Conservation (phyloP, 2,113 vertebrate genomes). For the Piprites chloris region DNA sequence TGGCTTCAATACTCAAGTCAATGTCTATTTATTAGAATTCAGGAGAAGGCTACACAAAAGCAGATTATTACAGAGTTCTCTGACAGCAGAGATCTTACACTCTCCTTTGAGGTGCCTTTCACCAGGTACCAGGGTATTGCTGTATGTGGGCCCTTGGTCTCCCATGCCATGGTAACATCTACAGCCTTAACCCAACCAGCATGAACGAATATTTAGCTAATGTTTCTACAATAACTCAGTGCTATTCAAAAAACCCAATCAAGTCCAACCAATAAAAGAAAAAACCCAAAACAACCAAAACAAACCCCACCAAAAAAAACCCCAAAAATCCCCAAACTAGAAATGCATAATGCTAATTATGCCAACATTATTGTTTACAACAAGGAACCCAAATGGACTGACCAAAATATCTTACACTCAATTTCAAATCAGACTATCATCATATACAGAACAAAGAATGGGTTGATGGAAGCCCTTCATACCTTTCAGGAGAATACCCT, state of each 20-base stretch:
- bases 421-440: conserved; percentile 37
- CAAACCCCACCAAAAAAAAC: neutral
- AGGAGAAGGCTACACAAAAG: neutral
- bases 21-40: neutral
- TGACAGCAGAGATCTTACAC: neutral
- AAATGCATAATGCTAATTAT: neutral
- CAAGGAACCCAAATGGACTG: neutral
- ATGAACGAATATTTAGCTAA: neutral
- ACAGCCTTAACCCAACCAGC: neutral
- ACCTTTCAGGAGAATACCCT: conserved; percentile 66
- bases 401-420: neutral
- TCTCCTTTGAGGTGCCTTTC: neutral
- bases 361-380: neutral
- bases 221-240: neutral
- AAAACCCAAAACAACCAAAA: neutral
- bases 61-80: neutral
- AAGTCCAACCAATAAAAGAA: neutral
- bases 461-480: conserved; percentile 58
- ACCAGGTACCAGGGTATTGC: neutral
- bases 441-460: conserved; percentile 44
- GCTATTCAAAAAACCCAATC: neutral
- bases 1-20: neutral
- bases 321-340: neutral
- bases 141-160: neutral
- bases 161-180: neutral